Base-by-base conservation (phyloP, 1,140 invertebrate genomes). In the Orchestia grillus region DNA sequence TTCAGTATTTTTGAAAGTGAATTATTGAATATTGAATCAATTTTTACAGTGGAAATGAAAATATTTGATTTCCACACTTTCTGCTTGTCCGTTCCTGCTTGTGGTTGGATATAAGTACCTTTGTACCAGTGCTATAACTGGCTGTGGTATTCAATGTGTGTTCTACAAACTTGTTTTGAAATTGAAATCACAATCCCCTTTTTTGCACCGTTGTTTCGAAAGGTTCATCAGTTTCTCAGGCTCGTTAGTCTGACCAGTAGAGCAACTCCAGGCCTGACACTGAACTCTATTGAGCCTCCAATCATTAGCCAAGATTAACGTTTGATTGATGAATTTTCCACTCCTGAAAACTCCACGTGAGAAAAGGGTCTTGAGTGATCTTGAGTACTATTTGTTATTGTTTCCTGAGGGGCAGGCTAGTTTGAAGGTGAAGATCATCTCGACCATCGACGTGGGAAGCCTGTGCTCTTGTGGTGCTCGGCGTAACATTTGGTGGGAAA, bases 301-400 rank as follows among this genome's bases (percentile, higher is more conserved):
- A 94, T 94, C 92, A 94, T 94, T 94, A 94, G 92, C 92, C 6
- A 28, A 94, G 92, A 94, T 94, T 94, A 94, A 40, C 43, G 44
- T 47, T 94, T 94, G 92, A 94, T 94, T 94, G 44, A 94, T 94
- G 92, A 47, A 94, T 94, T 94, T 94, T 45, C 8, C 40, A n/a
- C 92, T 40, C 43, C 92, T 23, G 92, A 94, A 94, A 94, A 45
- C 36, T 44, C 36, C 45, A 44, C 47, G 92, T 44, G 92, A 94
- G 92, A 45, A 47, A 40, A 94, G 44, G 92, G 8, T 87, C 87
- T 87, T 53, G 47, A 53, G 47, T 53, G 47, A 19, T 36, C 28
- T 77, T 77, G 62, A 77, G 62, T 77, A 77, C 62, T 77, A 77
- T 77, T 77, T 77, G 62, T 77, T 77, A 23, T 15, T 15, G 28